Percentiles rank a stretch among this genome's conserved stretches.
These are phyloP conservation scores for Nesogale talazaci DNA, from an alignment of 2,113 vertebrate genomes.

Conservation along the genomic window DNA sequence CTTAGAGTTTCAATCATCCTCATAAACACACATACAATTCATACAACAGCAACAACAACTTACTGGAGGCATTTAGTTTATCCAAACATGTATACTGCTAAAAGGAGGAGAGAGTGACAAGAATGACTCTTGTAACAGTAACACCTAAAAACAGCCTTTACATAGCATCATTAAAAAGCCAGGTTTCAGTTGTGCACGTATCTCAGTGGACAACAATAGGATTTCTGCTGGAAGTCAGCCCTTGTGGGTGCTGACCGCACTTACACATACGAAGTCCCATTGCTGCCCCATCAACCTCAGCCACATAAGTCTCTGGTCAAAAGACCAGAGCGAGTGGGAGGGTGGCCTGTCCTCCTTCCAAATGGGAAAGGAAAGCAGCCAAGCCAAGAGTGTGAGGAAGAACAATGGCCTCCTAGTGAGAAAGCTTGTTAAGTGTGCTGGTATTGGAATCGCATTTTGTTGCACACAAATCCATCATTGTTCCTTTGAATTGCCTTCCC, in stretches of 20 bases:
- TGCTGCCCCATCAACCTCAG: slow-evolving; percentile 6
- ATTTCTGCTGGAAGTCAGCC: slow-evolving; percentile 31
- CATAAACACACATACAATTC: too few species aligned
- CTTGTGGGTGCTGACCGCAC: background rate
- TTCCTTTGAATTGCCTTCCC: slow-evolving; percentile 58
- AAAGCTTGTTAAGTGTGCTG: background rate
- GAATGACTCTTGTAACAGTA: background rate
- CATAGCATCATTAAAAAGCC: background rate
- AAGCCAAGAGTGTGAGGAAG: background rate
- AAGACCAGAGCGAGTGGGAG: background rate
- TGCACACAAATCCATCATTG: slow-evolving; percentile 65
- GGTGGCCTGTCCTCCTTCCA: slow-evolving; percentile 68
- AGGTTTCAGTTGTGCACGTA: background rate
- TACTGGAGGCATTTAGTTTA: too few species aligned
- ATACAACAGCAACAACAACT: too few species aligned
- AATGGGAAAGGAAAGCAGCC: slow-evolving; percentile 31
- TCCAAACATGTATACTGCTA: background rate
- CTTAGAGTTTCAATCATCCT: too few species aligned
- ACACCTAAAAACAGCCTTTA: background rate
- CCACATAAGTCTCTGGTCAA: slow-evolving; percentile 60
- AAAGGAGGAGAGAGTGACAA: background rate
- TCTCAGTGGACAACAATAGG: background rate
- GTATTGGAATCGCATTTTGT: background rate
- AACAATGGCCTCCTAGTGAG: slow-evolving; percentile 78
- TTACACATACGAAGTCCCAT: slow-evolving; percentile 52